Evolutionary conservation across 2,797 vertebrate genomes (phyloP), one percentile per base, ranked within the genome.

Genomic region (Menidia menidia): DNA sequence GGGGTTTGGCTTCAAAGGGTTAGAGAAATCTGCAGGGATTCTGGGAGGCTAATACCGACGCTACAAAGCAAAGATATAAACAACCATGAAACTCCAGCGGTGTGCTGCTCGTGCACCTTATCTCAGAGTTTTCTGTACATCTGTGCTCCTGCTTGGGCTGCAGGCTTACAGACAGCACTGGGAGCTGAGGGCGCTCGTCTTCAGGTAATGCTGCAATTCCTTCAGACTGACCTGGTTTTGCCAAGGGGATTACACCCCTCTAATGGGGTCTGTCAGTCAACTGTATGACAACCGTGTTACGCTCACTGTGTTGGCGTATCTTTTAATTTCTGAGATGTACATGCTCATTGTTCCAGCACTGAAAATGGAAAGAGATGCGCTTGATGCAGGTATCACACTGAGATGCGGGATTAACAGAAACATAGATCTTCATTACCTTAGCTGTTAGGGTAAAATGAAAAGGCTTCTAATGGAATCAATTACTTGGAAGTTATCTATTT

Each of bases 161-260:
- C 50, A 31, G 58, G 60, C 51, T 31, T 45, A 64, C 47, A 73
- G 45, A 35, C 6, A 47, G 39, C 1, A 16, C 19, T 64, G 10
- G 51, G 44, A 53, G 19, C 41, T 33, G 45, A 64, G 30, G 6
- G 25, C 45, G 43, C 53, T 13, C n/a, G 39, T 31, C 64, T 81
- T 53, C 71, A 68, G 70, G 84, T 84, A 75, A 78, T 35, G 1
- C 74, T 71, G 65, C 7, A 1, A 77, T 75, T 81, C 81, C 77
- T 79, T 67, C 12, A 62, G 52, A 47, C 83, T 86, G 88, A 90
- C 89, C 90, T 89, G 12, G 8, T 82, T 90, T 89, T 73, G 64
- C 67, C 84, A 91, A 90, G 80, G 86, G 86, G 91, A 92, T 92
- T 91, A 92, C 66, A 71, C 44, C 18, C 7, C 65, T 63, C 73